Conservation (phyloP, 2,888 invertebrate species). For the Mellilla xanthometata region DNA sequence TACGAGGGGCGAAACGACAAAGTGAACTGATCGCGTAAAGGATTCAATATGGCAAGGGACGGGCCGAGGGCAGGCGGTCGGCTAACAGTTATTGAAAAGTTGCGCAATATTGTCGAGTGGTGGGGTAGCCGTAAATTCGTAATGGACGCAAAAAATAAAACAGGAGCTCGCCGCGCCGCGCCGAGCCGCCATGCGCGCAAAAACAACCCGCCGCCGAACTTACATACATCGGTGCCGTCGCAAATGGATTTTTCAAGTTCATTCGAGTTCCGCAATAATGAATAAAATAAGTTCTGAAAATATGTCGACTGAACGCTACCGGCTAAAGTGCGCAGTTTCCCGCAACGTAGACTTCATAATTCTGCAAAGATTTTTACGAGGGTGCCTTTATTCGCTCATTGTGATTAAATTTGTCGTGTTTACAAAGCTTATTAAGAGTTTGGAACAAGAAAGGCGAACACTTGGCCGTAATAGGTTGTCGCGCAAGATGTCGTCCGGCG, state of each 20-base stretch:
- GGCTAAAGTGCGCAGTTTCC: slow-evolving; percentile 22
- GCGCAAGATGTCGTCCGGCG: slow-evolving; percentile 72
- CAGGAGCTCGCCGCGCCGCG: slow-evolving; percentile 39
- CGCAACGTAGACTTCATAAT: slow-evolving; percentile 28
- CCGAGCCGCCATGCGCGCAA: slow-evolving; percentile 47
- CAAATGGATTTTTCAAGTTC: slow-evolving; percentile 73
- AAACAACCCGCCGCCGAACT: slow-evolving; percentile 70
- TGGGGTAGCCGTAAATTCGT: slow-evolving; percentile 76
- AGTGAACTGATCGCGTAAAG: slow-evolving; percentile 63
- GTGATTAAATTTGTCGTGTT: slow-evolving; percentile 35
- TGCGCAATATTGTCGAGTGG: slow-evolving; percentile 80
- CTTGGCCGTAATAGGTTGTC: slow-evolving; percentile 75
- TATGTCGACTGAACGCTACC: slow-evolving; percentile 23
- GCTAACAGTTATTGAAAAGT: slow-evolving; percentile 80
- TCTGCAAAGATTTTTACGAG: slow-evolving; percentile 30
- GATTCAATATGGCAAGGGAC: slow-evolving; percentile 73
- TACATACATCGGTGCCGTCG: slow-evolving; percentile 54
- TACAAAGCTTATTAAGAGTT: slow-evolving; percentile 54
- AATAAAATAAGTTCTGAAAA: slow-evolving; percentile 26
- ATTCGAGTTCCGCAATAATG: slow-evolving; percentile 30
- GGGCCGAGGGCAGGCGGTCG: slow-evolving; percentile 51
- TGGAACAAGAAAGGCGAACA: slow-evolving; percentile 57
- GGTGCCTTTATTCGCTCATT: slow-evolving; percentile 28
- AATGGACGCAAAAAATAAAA: slow-evolving; percentile 80
- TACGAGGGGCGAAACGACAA: slow-evolving; percentile 41